These are phyloP conservation scores for Lymantria dispar DNA, from an alignment of 2,888 invertebrate species.

Conservation along the genomic window DNA sequence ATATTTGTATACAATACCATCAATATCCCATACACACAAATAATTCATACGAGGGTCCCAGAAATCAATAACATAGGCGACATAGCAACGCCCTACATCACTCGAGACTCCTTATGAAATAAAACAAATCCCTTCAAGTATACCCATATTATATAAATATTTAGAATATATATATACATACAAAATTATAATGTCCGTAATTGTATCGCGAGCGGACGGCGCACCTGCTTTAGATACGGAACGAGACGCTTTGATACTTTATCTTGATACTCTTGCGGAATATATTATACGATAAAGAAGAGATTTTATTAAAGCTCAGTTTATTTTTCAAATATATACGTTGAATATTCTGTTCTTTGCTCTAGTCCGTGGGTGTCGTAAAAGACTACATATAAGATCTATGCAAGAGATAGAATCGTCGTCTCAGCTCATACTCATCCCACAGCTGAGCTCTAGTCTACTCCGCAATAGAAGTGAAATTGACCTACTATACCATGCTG, in stretches of 20 bases:
- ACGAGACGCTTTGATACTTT: conserved; percentile 23
- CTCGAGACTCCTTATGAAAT: conserved; percentile 29
- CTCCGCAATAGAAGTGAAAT: too few relatives aligned
- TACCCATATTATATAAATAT: neutral
- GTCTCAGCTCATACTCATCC: too few relatives aligned
- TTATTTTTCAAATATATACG: neutral
- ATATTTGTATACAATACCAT: too few relatives aligned
- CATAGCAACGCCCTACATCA: conserved; percentile 16
- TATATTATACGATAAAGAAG: neutral
- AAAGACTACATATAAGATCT: too few relatives aligned
- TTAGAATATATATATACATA: neutral
- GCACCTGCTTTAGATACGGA: conserved; percentile 20
- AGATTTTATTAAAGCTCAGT: neutral
- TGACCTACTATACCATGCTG: too few relatives aligned
- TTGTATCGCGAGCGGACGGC: conserved; percentile 45
- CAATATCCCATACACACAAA: too few relatives aligned
- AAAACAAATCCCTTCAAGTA: conserved; percentile 35
- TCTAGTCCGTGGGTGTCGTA: too few relatives aligned
- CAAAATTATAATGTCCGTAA: conserved; percentile 59
- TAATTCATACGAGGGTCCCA: neutral
- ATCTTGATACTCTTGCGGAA: neutral
- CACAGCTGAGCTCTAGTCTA: too few relatives aligned
- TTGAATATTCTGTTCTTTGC: too few relatives aligned
- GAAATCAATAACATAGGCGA: conserved; percentile 14
- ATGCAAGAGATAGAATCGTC: too few relatives aligned